Evolutionary conservation across 2,888 invertebrate genomes (phyloP), one percentile per base, ranked within the genome.

Genomic region (Volucella bombylans): DNA sequence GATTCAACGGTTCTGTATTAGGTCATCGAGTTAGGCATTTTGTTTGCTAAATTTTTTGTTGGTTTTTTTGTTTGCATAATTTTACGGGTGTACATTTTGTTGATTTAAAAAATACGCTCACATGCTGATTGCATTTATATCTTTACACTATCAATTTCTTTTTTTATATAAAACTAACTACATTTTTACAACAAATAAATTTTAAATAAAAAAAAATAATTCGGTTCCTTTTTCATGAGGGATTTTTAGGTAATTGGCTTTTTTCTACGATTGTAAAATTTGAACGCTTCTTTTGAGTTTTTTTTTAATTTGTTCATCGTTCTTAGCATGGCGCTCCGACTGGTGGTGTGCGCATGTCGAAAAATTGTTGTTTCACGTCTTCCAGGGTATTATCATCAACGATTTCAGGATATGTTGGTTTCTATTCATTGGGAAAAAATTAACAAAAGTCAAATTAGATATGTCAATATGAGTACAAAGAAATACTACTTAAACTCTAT

Each of bases 291-390:
- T 31, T 31, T 31, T 6, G 31, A 31, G 6, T 31, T 31, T 31
- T 6, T 2, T 31, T 31, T 31, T 31, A n/a, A 18, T 15, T 31
- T 9, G 11, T 67, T 57, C 59, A 11, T 15, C 10, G 11, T 23
- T n/a, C 9, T 74, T 68, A 74, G 52, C 18, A 54, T 3, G 68
- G 47, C 18, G 72, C 12, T 61, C 52, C 77, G 8, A 72, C 11
- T 6, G 55, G 43, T 69, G 88, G 87, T 62, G 68, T 82, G 85
- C 87, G 88, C 89, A 90, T 90, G 73, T 88, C 89, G 57, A 91
- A 91, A 79, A 91, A 92, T 68, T 90, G 89, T 11, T 86, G 76
- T 71, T 90, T 91, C 4, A 92, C 89, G 79, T 91, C 90, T 8
- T 90, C 90, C 49, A 91, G 88, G 47, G 90, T 86, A 50, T 87